These are phyloP conservation scores for Mastacembelus armatus DNA, from an alignment of 2,797 vertebrate species.

Conservation along the genomic window DNA sequence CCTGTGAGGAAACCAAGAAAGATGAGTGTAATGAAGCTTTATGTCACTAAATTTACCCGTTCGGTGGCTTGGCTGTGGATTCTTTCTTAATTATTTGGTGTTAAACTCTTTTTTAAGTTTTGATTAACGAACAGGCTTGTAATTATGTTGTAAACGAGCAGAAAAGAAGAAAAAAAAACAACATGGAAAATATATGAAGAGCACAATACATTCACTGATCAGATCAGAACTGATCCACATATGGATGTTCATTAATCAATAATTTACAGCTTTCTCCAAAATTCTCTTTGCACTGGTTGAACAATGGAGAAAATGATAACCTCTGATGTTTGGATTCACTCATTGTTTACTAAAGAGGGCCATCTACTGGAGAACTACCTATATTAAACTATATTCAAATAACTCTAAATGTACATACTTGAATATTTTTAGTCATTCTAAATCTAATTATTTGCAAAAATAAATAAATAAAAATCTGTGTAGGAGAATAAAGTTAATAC, in stretches of 20 bases:
- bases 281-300: too few relatives aligned
- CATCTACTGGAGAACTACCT: conserved; percentile 71
- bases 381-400: conserved; percentile 18
- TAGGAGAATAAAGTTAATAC: neutral
- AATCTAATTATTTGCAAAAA: conserved; percentile 7
- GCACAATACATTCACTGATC: neutral
- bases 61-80: conserved; percentile 20
- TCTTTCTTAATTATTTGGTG: conserved; percentile 35
- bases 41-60: conserved; percentile 55
- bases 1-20: conserved; percentile 64
- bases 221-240: neutral
- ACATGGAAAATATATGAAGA: neutral
- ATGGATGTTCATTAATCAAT: too few relatives aligned
- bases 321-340: too few relatives aligned
- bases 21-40: conserved; percentile 69
- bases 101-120: conserved; percentile 34
- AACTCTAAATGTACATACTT: neutral
- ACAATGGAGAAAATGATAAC: neutral
- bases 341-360: conserved; percentile 71
- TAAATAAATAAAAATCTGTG: too few relatives aligned
- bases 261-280: too few relatives aligned
- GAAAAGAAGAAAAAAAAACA: neutral
- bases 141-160: conserved; percentile 29
- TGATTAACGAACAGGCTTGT: conserved; percentile 33
- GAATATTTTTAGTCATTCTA: neutral